phyloP scores from a whole-genome alignment of 2,113 vertebrate species.

The Ctenomys sociabilis region DNA sequence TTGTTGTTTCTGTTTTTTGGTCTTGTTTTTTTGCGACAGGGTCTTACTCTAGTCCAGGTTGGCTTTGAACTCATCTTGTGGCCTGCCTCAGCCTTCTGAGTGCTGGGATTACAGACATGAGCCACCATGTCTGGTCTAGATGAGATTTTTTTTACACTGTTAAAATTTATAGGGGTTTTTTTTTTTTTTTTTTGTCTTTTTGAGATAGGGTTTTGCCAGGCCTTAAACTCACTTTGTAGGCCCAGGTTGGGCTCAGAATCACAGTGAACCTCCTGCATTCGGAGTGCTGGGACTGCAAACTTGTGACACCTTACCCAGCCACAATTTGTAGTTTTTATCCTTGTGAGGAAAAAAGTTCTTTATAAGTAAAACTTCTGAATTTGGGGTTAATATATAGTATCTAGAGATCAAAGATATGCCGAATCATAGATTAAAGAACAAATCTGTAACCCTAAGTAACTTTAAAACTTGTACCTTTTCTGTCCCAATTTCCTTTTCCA shows the following conservation, averaged over 20 bases:
- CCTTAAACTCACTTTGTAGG: neutral
- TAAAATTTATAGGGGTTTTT: neutral
- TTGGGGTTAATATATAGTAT: neutral
- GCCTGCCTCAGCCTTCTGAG: neutral
- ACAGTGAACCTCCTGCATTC: neutral
- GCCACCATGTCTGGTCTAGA: too few species aligned
- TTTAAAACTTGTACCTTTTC: neutral
- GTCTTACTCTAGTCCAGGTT: neutral
- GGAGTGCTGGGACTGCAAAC: neutral
- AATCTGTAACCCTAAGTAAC: neutral
- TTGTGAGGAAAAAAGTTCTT: conserved; percentile 17
- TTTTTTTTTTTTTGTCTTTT: neutral
- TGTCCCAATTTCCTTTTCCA: neutral
- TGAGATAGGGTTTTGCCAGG: neutral
- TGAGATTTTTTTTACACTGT: too few species aligned
- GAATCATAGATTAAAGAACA: neutral
- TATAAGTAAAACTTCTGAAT: conserved; percentile 38
- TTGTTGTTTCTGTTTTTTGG: neutral
- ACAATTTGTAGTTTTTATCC: neutral
- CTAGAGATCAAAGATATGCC: neutral
- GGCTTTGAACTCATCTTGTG: neutral
- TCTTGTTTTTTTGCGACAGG: neutral
- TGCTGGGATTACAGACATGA: neutral
- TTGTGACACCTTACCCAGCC: neutral
- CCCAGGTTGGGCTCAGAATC: neutral